These are phyloP conservation scores for Blera fallax DNA, from an alignment of 2,888 invertebrate genomes.

Conservation along the genomic window DNA sequence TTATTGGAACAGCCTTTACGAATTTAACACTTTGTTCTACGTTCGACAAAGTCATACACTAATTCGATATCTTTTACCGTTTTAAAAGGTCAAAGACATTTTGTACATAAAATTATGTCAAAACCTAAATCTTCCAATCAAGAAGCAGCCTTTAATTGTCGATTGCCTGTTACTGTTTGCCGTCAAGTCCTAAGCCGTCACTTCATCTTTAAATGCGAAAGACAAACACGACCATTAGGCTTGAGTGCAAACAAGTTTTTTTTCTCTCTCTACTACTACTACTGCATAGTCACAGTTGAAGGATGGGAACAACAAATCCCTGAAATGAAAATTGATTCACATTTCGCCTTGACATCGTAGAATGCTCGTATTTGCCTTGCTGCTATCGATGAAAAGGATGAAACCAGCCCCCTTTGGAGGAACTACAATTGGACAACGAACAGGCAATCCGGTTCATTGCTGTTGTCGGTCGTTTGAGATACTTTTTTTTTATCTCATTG, in stretches of 20 bases:
- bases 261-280: neutral
- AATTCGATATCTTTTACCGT: too few relatives aligned
- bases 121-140: neutral
- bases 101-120: too few relatives aligned
- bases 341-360: slow-evolving; percentile 9
- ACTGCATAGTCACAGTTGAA: neutral
- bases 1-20: too few relatives aligned
- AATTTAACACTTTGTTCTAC: too few relatives aligned
- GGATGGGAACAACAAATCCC: neutral
- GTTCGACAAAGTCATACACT: too few relatives aligned
- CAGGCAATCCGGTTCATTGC: slow-evolving; percentile 21
- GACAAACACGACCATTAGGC: neutral
- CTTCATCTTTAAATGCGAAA: slow-evolving; percentile 1
- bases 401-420: neutral
- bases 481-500: neutral
- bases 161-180: neutral
- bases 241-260: slow-evolving; percentile 14
- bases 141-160: neutral
- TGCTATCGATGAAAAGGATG: neutral
- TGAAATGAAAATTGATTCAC: slow-evolving; percentile 6
- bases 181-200: neutral
- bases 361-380: neutral
- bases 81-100: too few relatives aligned
- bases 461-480: slow-evolving; percentile 7
- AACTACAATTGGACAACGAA: neutral